Percentiles rank a stretch among this genome's conserved stretches.
phyloP scores from a whole-genome alignment of 2,113 vertebrate genomes.

The Sinocyclocheilus maitianheensis region DNA sequence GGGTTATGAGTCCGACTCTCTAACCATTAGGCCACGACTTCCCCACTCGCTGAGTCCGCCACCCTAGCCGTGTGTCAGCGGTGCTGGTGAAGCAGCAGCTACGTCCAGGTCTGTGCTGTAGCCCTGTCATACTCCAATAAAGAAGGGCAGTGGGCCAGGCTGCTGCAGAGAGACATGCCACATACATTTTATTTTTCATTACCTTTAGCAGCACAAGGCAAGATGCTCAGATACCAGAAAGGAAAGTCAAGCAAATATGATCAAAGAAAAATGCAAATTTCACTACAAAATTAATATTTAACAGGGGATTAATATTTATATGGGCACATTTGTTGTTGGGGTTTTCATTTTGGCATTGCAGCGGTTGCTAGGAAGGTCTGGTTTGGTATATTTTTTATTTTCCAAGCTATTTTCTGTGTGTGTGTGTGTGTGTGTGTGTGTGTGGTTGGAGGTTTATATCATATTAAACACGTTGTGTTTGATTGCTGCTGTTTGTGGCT shows the following conservation, averaged over 20 bases:
- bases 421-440: neutral
- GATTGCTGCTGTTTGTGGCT: neutral
- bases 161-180: slow-evolving; percentile 46
- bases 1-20: too few relatives aligned
- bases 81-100: slow-evolving; percentile 11
- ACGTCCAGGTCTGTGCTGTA: neutral
- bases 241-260: slow-evolving; percentile 57
- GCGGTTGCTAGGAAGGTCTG: slow-evolving; percentile 41
- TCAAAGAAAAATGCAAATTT: slow-evolving; percentile 64
- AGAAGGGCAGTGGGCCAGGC: slow-evolving; percentile 33
- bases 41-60: neutral
- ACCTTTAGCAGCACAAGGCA: slow-evolving; percentile 53
- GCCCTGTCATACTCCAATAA: slow-evolving; percentile 29
- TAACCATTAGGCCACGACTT: too few relatives aligned
- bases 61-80: neutral
- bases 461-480: neutral
- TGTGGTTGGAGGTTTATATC: neutral
- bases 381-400: slow-evolving; percentile 4
- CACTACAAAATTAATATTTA: slow-evolving; percentile 64
- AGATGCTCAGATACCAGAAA: slow-evolving; percentile 54
- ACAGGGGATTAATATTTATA: slow-evolving; percentile 63
- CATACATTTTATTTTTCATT: slow-evolving; percentile 66
- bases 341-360: slow-evolving; percentile 39
- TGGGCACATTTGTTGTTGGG: slow-evolving; percentile 52
- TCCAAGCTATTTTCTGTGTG: neutral